Conservation (phyloP, 2,888 invertebrate genomes). For the Tribolium freemani region DNA sequence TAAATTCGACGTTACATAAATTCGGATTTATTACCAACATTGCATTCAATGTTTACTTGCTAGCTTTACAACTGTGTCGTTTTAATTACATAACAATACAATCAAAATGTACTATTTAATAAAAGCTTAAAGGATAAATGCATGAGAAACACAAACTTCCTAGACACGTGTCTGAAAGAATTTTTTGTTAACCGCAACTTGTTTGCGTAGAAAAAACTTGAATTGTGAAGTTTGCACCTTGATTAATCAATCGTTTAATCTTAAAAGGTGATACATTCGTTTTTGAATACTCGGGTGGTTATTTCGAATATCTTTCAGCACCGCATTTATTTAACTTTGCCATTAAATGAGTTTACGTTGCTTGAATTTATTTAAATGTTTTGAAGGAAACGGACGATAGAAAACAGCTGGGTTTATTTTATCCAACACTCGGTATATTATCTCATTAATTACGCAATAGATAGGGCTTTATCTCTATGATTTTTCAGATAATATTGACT, state of each 20-base stretch:
- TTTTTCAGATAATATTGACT: neutral
- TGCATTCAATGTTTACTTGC: neutral
- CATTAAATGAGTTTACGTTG: neutral
- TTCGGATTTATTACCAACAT: neutral
- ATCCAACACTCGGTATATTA: neutral
- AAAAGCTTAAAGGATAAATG: neutral
- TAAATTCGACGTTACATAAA: conserved; percentile 22
- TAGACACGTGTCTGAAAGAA: conserved; percentile 17
- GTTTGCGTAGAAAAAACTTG: neutral
- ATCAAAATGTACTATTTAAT: neutral
- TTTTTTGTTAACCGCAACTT: conserved; percentile 17
- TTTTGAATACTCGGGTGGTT: neutral
- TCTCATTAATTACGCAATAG: neutral
- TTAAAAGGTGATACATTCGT: neutral
- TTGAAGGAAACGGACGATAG: neutral
- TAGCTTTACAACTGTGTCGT: neutral
- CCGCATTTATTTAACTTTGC: neutral
- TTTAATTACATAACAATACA: neutral
- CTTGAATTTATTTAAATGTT: neutral
- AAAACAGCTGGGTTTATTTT: neutral
- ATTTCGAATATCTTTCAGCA: neutral
- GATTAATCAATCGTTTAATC: conserved; percentile 10
- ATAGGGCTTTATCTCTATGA: neutral
- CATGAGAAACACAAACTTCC: neutral
- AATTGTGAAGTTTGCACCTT: conserved; percentile 20